These are phyloP conservation scores for Drosophila parthenogenetica DNA, from an alignment of 2,888 invertebrate genomes.

Conservation along the genomic window DNA sequence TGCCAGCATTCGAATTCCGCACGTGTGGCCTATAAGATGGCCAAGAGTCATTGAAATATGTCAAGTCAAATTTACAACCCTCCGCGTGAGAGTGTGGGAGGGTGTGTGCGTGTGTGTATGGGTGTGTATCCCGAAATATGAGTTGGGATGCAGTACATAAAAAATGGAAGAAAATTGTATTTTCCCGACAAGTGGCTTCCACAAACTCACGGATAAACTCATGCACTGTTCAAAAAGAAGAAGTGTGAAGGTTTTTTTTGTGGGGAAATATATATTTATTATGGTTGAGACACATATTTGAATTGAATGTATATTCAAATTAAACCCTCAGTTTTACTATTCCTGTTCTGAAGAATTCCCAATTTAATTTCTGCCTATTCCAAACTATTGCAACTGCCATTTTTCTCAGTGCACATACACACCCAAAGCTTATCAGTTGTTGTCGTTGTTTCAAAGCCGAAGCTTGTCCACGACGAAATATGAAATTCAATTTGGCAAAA, in stretches of 20 bases:
- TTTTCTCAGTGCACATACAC: slow-evolving; percentile 3
- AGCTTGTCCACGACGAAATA: slow-evolving; percentile 50
- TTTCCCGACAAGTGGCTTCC: slow-evolving; percentile 59
- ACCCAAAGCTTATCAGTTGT: slow-evolving; percentile 38
- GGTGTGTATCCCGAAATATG: slow-evolving; percentile 62
- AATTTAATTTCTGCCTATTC: no score
- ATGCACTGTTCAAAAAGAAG: neutral
- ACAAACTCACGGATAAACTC: slow-evolving; percentile 40
- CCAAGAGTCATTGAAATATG: slow-evolving; percentile 46
- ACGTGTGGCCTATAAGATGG: slow-evolving; percentile 37
- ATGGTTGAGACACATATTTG: no score
- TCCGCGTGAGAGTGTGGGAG: slow-evolving; percentile 9
- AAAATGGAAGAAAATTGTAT: slow-evolving; percentile 53
- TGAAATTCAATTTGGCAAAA: slow-evolving; percentile 71
- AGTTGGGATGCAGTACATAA: slow-evolving; percentile 34
- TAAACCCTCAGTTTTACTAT: no score
- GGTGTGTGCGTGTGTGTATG: slow-evolving; percentile 23
- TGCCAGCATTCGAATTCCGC: slow-evolving; percentile 21
- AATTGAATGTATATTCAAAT: no score
- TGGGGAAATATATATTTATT: no score
- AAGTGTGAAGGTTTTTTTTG: neutral
- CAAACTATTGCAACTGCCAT: neutral
- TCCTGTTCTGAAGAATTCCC: no score
- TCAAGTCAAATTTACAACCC: slow-evolving; percentile 59
- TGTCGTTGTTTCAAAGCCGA: slow-evolving; percentile 19